Percentiles rank a stretch among this genome's conserved stretches.
These are phyloP conservation scores for Probaryconus sp. DNA, from an alignment of 1,140 invertebrate genomes.

Conservation along the genomic window DNA sequence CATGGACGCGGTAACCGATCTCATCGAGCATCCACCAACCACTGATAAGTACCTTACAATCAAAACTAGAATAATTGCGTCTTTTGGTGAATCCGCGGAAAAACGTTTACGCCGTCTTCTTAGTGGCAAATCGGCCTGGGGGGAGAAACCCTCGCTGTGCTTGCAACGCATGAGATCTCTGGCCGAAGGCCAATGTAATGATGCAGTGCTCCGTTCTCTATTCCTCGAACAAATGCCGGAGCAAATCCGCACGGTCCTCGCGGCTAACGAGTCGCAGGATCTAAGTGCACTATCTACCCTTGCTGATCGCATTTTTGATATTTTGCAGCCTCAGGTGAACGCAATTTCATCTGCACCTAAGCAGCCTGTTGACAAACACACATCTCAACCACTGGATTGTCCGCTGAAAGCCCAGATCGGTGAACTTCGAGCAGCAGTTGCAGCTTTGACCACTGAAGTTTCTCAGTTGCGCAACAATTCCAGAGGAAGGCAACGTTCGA, in stretches of 20 bases:
- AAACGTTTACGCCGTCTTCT: neutral
- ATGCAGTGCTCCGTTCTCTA: neutral
- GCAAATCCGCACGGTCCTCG: neutral
- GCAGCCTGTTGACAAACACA: no score
- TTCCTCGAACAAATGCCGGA: constrained; percentile 13
- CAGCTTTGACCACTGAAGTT: no score
- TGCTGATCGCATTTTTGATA: neutral
- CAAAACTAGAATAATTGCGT: neutral
- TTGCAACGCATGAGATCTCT: neutral
- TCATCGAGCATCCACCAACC: neutral
- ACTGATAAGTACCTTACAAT: neutral
- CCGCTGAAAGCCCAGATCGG: no score
- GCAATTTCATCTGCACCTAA: neutral
- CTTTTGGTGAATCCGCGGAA: neutral
- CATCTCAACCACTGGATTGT: no score
- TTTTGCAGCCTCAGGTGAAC: neutral
- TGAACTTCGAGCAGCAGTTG: no score
- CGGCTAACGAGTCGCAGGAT: neutral
- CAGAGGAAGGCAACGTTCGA: no score
- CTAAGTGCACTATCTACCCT: neutral
- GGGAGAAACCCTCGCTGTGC: neutral
- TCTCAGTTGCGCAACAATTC: no score
- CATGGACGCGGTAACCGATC: neutral
- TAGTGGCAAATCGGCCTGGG: no score
- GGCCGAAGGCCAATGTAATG: neutral